These are phyloP conservation scores for Peromyscus leucopus DNA, from an alignment of 2,113 vertebrate genomes.

Conservation along the genomic window DNA sequence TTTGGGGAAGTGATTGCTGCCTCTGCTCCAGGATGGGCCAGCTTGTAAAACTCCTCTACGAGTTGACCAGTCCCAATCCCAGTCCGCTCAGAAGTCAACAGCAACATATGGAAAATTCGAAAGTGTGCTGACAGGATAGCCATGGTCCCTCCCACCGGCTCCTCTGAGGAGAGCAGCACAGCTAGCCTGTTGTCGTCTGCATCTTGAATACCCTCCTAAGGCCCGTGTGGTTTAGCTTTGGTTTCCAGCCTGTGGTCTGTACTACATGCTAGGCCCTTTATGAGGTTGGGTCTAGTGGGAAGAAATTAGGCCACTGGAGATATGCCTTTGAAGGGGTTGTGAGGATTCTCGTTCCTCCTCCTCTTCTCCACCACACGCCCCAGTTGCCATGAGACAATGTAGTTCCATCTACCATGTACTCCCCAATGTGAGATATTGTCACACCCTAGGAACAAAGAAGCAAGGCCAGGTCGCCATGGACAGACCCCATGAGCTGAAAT, in stretches of 20 bases:
- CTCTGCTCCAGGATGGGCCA: not conserved
- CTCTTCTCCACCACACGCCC: not conserved
- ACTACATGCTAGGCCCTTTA: not conserved
- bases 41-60: not conserved
- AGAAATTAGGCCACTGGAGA: not conserved
- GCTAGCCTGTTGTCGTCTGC: not conserved
- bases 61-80: too few relatives aligned
- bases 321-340: not conserved
- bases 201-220: not conserved
- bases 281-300: not conserved
- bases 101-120: not conserved
- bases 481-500: not conserved
- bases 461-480: not conserved
- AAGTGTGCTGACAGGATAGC: not conserved
- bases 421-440: not conserved
- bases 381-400: too few relatives aligned
- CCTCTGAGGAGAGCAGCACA: not conserved
- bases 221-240: not conserved
- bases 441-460: not conserved
- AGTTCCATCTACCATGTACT: not conserved
- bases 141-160: not conserved
- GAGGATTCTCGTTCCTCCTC: too few relatives aligned
- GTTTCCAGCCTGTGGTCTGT: not conserved
- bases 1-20: constrained; percentile 61
- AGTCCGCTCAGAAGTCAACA: not conserved